These are phyloP conservation scores for Saccostrea echinata DNA, from an alignment of 1,140 invertebrate genomes.

Conservation along the genomic window DNA sequence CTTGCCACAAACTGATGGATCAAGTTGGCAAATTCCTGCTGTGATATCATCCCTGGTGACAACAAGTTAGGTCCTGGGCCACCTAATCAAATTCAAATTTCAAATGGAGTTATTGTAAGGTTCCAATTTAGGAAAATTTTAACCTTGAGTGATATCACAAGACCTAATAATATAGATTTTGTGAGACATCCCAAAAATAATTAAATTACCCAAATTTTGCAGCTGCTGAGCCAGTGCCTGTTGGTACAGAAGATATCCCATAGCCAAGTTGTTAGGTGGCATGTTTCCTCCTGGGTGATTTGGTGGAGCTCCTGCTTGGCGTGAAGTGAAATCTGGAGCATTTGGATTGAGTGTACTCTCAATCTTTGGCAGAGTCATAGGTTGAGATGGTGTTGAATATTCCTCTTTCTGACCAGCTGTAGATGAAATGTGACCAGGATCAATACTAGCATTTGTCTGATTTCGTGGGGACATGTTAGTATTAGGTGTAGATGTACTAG, in stretches of 20 bases:
- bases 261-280: constrained; percentile 45
- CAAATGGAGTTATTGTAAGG: neutral
- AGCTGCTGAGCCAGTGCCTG: constrained; percentile 62
- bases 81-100: constrained; percentile 42
- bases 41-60: constrained; percentile 59
- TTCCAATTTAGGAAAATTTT: neutral
- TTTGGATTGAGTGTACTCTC: constrained; percentile 91
- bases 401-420: constrained; percentile 72
- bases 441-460: constrained; percentile 58
- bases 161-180: neutral
- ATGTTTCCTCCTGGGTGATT: constrained; percentile 40
- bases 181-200: neutral
- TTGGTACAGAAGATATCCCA: constrained; percentile 59
- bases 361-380: constrained; percentile 79
- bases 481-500: constrained; percentile 64
- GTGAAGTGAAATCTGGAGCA: constrained; percentile 88
- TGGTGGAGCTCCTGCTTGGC: constrained; percentile 45
- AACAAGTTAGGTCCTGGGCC: constrained; percentile 56
- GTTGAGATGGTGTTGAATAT: constrained; percentile 79
- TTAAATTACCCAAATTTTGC: constrained; percentile 43
- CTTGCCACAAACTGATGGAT: constrained; percentile 65
- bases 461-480: constrained; percentile 61
- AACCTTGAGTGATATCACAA: neutral
- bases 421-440: constrained; percentile 57
- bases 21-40: constrained; percentile 63